phyloP scores from a whole-genome alignment of 2,113 vertebrate genomes.

The Dendrocopos noguchii region DNA sequence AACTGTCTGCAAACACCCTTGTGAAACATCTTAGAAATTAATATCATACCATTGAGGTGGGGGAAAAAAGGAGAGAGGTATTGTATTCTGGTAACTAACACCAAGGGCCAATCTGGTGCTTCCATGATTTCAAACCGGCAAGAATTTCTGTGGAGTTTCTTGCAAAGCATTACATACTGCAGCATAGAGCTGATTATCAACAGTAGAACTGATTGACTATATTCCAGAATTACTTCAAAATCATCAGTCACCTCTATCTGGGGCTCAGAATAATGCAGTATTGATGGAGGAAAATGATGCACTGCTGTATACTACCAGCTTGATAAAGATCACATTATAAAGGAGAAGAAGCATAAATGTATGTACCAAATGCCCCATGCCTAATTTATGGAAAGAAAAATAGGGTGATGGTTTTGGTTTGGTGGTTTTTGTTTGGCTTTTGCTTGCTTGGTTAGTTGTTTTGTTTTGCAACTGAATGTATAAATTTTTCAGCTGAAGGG shows the following conservation, averaged over 20 bases:
- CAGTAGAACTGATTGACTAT: not conserved
- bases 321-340: not conserved
- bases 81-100: not conserved
- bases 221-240: not conserved
- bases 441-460: too few relatives aligned
- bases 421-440: too few relatives aligned
- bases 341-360: not conserved
- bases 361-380: not conserved
- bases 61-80: not conserved
- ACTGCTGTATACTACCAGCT: not conserved
- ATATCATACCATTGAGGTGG: not conserved
- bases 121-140: not conserved
- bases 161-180: not conserved
- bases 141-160: not conserved
- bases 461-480: not conserved
- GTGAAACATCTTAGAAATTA: not conserved
- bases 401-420: not conserved
- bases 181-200: not conserved
- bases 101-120: not conserved
- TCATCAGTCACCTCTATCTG: not conserved
- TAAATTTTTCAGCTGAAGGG: not conserved
- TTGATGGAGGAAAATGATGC: not conserved
- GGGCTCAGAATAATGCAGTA: not conserved
- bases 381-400: not conserved
- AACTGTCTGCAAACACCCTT: fast-evolving